A percentile compares a stretch with the other conserved stretches of the same genome.
These are phyloP conservation scores for Scaptomyza polygonia DNA, from an alignment of 2,888 invertebrate genomes.

Conservation along the genomic window DNA sequence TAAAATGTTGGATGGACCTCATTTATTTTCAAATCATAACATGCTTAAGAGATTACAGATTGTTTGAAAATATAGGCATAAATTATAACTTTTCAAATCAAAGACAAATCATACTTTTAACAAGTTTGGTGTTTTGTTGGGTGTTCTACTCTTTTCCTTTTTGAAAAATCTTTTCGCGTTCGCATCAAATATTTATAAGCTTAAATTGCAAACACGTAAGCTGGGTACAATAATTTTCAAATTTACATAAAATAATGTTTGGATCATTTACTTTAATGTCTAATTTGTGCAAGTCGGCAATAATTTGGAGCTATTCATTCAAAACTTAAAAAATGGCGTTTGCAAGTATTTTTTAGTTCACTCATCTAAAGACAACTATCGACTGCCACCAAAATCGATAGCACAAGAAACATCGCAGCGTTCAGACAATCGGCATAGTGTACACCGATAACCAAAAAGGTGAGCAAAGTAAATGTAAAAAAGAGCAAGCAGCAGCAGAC, in stretches of 20 bases:
- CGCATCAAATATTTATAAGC: neutral
- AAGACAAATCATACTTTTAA: too few species aligned
- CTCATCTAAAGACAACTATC: slow-evolving; percentile 1
- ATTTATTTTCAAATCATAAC: too few species aligned
- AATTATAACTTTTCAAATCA: too few species aligned
- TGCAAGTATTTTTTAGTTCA: neutral
- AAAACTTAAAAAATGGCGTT: neutral
- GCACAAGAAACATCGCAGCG: neutral
- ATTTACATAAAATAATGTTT: neutral
- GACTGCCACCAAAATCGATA: neutral
- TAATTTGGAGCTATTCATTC: neutral
- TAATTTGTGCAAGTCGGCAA: neutral
- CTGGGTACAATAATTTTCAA: neutral
- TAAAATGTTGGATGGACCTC: too few species aligned
- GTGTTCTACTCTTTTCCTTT: too few species aligned
- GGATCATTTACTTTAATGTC: neutral
- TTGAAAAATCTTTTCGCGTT: too few species aligned
- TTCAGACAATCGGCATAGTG: slow-evolving; percentile 8
- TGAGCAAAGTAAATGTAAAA: slow-evolving; percentile 39
- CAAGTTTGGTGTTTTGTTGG: too few species aligned
- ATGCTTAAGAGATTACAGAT: too few species aligned
- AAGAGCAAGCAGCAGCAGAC: slow-evolving; percentile 33
- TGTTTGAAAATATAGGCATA: too few species aligned
- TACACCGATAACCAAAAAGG: slow-evolving; percentile 25
- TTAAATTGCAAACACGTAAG: neutral